These are phyloP conservation scores for Carcharodon carcharias DNA, from an alignment of 2,797 vertebrate genomes.

Conservation along the genomic window DNA sequence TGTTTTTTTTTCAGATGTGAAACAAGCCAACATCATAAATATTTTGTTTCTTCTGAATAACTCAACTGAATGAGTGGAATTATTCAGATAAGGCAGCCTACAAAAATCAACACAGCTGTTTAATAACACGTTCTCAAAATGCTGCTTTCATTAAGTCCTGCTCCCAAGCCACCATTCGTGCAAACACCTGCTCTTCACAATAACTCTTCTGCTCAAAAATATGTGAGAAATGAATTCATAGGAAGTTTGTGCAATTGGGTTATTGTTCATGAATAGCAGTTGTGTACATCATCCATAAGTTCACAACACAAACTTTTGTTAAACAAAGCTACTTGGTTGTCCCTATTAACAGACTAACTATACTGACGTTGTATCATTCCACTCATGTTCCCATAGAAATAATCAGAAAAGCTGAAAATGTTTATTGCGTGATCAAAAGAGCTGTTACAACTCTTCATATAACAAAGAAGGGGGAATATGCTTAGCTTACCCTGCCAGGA, in stretches of 20 bases:
- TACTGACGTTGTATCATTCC: background rate
- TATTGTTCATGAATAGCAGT: background rate
- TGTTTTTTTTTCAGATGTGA: background rate
- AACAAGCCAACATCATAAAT: background rate
- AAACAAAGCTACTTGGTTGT: background rate
- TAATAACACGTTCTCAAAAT: background rate
- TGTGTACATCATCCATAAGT: background rate
- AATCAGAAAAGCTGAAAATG: background rate
- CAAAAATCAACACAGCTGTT: conserved; percentile 8
- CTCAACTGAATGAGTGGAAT: conserved; percentile 13
- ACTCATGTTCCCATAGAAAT: background rate
- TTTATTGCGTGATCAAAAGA: background rate
- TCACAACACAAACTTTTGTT: background rate
- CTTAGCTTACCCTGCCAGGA: no score
- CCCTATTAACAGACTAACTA: background rate
- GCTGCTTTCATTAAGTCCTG: conserved; percentile 2
- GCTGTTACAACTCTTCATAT: background rate
- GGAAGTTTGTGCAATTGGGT: background rate
- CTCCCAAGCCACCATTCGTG: background rate
- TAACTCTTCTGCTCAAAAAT: background rate
- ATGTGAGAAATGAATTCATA: background rate
- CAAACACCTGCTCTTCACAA: background rate
- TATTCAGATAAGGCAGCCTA: background rate
- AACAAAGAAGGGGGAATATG: background rate
- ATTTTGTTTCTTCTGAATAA: conserved; percentile 13